Evolutionary conservation across 1,140 invertebrate genomes (phyloP), one percentile per base, ranked within the genome.

Genomic region (Megalonaias nervosa): DNA sequence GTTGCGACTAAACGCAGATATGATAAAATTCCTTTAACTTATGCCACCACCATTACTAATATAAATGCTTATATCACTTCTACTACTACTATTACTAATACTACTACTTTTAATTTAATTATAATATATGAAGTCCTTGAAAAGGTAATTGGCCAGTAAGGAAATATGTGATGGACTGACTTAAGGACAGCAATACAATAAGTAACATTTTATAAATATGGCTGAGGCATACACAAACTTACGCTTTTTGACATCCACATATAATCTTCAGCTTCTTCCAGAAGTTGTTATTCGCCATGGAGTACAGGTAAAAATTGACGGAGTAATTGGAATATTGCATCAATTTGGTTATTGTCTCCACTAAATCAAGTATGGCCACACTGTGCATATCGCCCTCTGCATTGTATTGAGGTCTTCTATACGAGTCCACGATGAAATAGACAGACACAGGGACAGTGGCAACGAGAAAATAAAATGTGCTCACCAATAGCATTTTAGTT

Each of bases 301-400:
- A 95, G 89, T 97, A 97, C 26, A 96, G 91, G 15, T 95, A 92
- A 88, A 97, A 96, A 91, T 96, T 97, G 67, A 96, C 95, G 66
- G 94, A 94, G 85, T 95, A 96, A 88, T 96, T 96, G 14, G 94
- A 94, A 83, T 95, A 93, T 89, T 95, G 96, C 17, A 95, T 89
- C n/a, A 92, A 86, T 79, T 91, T 93, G 75, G 86, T 88, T 71
- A 92, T 89, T 56, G 93, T 92, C 84, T 94, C 94, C 21, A 93
- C 86, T 0, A 93, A 21, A 57, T 84, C 74, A 64, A 84, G 77
- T 48, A 58, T 67, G 16, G 76, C 77, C 17, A 66, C 23, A 0
- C 56, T 31, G 0, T 48, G 5, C 23, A 19, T 59, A 58, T 74
- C 67, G 17, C 67, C 48, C 12, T 69, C 56, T 11, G 4, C 38